These are phyloP conservation scores for Drosophila ogumai DNA, from an alignment of 1,140 invertebrate species.

Conservation along the genomic window DNA sequence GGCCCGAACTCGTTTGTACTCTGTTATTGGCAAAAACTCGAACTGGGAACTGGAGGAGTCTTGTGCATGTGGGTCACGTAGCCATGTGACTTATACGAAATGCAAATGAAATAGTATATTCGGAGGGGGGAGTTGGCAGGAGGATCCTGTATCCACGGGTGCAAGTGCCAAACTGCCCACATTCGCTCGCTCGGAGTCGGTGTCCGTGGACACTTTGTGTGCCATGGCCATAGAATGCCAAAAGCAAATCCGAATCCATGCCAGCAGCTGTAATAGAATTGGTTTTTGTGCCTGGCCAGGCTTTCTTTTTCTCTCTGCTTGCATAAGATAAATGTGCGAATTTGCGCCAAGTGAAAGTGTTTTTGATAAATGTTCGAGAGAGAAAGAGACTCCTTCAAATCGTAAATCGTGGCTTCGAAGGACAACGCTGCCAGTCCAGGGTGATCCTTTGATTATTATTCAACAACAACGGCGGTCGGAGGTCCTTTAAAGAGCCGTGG, in stretches of 20 bases:
- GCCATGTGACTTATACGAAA: slow-evolving; percentile 71
- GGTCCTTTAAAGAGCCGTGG: slow-evolving; percentile 17
- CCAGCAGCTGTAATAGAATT: slow-evolving; percentile 57
- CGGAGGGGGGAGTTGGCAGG: slow-evolving; percentile 1
- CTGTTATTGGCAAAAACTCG: slow-evolving; percentile 48
- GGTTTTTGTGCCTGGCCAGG: slow-evolving; percentile 23
- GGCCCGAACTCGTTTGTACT: slow-evolving; percentile 45
- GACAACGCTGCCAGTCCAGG: slow-evolving; percentile 3
- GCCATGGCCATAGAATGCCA: slow-evolving; percentile 46
- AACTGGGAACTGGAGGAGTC: slow-evolving; percentile 17
- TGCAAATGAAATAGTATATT: slow-evolving; percentile 71
- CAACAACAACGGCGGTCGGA: slow-evolving; percentile 10
- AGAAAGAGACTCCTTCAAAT: slow-evolving; percentile 16
- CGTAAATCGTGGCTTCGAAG: slow-evolving; percentile 38
- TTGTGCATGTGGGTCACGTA: slow-evolving; percentile 69
- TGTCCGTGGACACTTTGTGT: slow-evolving; percentile 49
- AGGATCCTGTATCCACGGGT: slow-evolving; percentile 19
- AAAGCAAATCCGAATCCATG: slow-evolving; percentile 36
- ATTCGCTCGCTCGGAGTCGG: slow-evolving; percentile 11
- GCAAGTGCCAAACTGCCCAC: slow-evolving; percentile 51
- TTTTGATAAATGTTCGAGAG: slow-evolving; percentile 50
- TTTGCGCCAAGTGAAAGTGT: slow-evolving; percentile 58
- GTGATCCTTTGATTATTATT: slow-evolving; percentile 38
- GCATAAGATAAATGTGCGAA: slow-evolving; percentile 62
- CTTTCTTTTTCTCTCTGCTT: slow-evolving; percentile 24